A percentile compares a stretch with the other conserved stretches of the same genome.
phyloP scores from a whole-genome alignment of 2,888 invertebrate genomes.

The Leptogaster cylindrica region DNA sequence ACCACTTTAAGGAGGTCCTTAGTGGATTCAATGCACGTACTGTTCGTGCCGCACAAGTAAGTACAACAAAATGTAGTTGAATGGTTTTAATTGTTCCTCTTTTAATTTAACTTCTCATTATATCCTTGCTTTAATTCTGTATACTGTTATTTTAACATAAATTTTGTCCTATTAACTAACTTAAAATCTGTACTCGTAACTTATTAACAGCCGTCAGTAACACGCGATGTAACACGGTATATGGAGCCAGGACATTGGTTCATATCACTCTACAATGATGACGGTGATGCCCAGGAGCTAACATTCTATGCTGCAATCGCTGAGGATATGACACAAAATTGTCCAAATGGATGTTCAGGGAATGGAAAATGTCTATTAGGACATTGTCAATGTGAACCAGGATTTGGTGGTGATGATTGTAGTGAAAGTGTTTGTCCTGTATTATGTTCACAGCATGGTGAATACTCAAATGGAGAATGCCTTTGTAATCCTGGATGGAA shows the following conservation, averaged over 20 bases:
- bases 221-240: slow-evolving; percentile 91
- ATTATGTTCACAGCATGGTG: slow-evolving; percentile 94
- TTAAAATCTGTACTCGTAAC: slow-evolving; percentile 6
- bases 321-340: slow-evolving; percentile 93
- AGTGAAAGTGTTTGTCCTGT: slow-evolving; percentile 98
- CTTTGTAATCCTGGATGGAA: slow-evolving; percentile 98
- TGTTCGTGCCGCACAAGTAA: slow-evolving; percentile 85
- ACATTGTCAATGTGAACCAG: slow-evolving; percentile 94
- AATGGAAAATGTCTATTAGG: slow-evolving; percentile 96
- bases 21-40: slow-evolving; percentile 88
- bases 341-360: slow-evolving; percentile 94
- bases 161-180: slow-evolving; percentile 20
- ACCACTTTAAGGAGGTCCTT: slow-evolving; percentile 92
- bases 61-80: slow-evolving; percentile 58
- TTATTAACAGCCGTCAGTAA: slow-evolving; percentile 71
- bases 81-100: no score
- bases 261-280: slow-evolving; percentile 93
- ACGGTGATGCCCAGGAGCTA: slow-evolving; percentile 87
- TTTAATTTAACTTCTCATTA: background rate
- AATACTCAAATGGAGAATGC: slow-evolving; percentile 95
- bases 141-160: slow-evolving; percentile 8
- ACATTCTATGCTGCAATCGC: slow-evolving; percentile 83
- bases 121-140: background rate
- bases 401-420: slow-evolving; percentile 95
- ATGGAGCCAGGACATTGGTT: slow-evolving; percentile 98